Conservation (phyloP, 2,888 invertebrate genomes). For the Apamea crenata region DNA sequence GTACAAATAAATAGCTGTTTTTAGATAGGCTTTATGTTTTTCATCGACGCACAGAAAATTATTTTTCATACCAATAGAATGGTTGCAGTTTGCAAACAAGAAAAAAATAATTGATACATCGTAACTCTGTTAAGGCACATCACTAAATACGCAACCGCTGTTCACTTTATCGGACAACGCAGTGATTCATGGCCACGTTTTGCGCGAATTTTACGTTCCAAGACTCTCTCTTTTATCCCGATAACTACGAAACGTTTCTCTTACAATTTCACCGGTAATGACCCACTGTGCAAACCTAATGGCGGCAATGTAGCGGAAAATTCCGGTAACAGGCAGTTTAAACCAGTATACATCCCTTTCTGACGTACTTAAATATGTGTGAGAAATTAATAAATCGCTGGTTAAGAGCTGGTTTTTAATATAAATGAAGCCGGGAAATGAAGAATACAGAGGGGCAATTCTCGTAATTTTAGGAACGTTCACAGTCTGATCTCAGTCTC, state of each 20-base stretch:
- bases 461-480: too few relatives aligned
- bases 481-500: too few relatives aligned
- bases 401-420: constrained; percentile 19
- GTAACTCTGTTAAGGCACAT: constrained; percentile 5
- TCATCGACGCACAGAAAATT: not conserved
- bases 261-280: constrained; percentile 69
- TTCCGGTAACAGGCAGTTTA: not conserved
- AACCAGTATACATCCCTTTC: not conserved
- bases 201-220: constrained; percentile 43
- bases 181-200: constrained; percentile 62
- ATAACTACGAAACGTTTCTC: constrained; percentile 59
- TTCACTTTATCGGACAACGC: constrained; percentile 58
- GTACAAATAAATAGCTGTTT: not conserved
- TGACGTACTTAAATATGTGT: not conserved
- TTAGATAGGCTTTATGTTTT: not conserved
- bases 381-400: not conserved
- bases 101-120: not conserved
- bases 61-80: not conserved
- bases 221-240: constrained; percentile 37
- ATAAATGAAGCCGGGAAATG: not conserved
- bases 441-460: too few relatives aligned
- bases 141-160: constrained; percentile 45
- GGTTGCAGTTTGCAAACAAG: not conserved
- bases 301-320: constrained; percentile 55
- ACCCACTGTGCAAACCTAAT: constrained; percentile 62